Evolutionary conservation across 2,797 vertebrate species (phyloP).

Genomic region (Gymnopithys bicolor): DNA sequence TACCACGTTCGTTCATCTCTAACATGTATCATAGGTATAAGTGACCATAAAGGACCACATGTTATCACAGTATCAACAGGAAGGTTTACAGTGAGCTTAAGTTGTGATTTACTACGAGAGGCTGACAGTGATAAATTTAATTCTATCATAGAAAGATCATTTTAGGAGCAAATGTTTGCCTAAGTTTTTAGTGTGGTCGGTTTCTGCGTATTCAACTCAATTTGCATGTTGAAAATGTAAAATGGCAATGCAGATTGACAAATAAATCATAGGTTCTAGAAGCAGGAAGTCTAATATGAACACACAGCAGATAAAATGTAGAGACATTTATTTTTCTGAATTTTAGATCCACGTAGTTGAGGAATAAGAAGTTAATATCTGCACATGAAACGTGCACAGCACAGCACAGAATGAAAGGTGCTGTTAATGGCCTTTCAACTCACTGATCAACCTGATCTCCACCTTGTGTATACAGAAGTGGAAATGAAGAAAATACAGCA

Average conservation of each 20-base stretch:
- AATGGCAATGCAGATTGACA: neutral
- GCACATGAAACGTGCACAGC: neutral
- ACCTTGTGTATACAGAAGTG: neutral
- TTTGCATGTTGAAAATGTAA: neutral
- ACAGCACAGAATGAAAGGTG: neutral
- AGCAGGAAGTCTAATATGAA: neutral
- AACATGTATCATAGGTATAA: accelerated
- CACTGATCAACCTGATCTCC: neutral
- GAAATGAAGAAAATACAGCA: neutral
- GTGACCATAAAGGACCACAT: accelerated
- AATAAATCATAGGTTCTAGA: neutral
- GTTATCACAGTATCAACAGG: neutral
- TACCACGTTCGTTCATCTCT: neutral
- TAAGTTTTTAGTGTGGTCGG: neutral
- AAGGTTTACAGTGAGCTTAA: neutral
- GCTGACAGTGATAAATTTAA: neutral
- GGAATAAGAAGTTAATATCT: neutral
- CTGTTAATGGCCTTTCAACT: neutral
- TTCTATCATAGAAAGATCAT: neutral
- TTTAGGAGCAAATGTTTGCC: accelerated
- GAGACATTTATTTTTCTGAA: neutral
- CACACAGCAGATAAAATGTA: neutral
- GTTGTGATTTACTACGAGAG: neutral
- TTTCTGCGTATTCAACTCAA: neutral
- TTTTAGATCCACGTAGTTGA: neutral